Evolutionary conservation across 2,113 vertebrate genomes (phyloP).

Genomic region (Otocyon megalotis): DNA sequence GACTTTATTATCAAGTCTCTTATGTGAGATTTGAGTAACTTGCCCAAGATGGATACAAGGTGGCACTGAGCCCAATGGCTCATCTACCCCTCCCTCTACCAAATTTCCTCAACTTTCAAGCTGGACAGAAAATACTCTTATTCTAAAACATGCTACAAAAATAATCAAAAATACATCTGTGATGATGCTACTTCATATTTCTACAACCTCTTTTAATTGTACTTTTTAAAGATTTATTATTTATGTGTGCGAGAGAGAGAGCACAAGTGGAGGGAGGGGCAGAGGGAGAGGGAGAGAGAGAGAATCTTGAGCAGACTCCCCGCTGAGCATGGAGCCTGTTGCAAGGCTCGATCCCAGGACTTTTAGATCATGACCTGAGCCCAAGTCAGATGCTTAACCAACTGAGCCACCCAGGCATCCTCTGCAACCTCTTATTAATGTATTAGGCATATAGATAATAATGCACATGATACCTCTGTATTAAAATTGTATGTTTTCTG

Average conservation of each 20-base stretch:
- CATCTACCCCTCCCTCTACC: background rate
- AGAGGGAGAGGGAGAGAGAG: background rate
- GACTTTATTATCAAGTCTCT: background rate
- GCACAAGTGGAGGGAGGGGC: background rate
- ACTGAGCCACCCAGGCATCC: background rate
- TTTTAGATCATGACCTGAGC: background rate
- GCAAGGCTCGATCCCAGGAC: background rate
- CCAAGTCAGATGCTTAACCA: background rate
- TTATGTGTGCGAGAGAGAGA: background rate
- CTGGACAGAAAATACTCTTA: background rate
- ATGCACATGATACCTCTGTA: background rate
- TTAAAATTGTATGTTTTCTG: slow-evolving; percentile 28
- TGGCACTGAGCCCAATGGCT: background rate
- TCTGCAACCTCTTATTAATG: background rate
- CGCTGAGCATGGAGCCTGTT: background rate
- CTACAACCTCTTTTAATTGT: background rate
- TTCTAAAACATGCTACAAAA: background rate
- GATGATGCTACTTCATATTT: background rate
- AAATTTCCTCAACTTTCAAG: background rate
- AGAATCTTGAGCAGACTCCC: background rate
- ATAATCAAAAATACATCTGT: background rate
- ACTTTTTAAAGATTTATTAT: background rate
- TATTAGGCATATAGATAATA: background rate
- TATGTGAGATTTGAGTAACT: background rate
- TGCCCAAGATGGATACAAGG: background rate